phyloP scores from a whole-genome alignment of 2,113 vertebrate genomes.

The Vulpes lagopus region DNA sequence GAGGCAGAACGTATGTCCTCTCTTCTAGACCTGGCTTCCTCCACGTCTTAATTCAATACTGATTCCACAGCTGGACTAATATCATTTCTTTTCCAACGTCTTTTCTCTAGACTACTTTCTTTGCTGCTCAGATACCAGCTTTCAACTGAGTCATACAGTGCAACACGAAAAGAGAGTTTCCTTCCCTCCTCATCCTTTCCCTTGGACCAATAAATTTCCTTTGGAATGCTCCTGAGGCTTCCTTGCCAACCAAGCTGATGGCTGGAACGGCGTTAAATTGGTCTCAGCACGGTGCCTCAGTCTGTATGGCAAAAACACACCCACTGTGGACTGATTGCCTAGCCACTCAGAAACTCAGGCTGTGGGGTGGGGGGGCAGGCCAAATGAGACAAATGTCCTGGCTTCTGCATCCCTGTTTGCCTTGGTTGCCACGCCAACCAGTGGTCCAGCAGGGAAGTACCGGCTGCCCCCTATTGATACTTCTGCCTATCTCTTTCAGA shows the following conservation, averaged over 20 bases:
- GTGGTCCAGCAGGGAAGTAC: background rate
- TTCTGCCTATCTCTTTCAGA: conserved; percentile 86
- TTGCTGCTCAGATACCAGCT: conserved; percentile 66
- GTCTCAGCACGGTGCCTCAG: background rate
- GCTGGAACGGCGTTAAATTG: conserved; percentile 30
- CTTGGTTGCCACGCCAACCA: background rate
- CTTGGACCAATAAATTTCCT: conserved; percentile 64
- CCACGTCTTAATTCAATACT: background rate
- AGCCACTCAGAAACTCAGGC: background rate
- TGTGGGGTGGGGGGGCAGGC: background rate
- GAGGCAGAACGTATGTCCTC: background rate
- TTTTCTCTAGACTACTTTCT: conserved; percentile 49
- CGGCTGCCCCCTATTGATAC: background rate
- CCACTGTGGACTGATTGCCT: background rate
- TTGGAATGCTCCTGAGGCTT: conserved; percentile 54
- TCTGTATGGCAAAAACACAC: conserved; percentile 31
- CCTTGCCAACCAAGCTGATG: conserved; percentile 47
- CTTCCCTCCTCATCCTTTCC: background rate
- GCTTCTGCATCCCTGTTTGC: rapidly evolving
- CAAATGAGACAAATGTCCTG: background rate
- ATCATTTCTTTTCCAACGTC: conserved; percentile 12
- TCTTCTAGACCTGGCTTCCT: conserved; percentile 18
- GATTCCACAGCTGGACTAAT: conserved; percentile 47
- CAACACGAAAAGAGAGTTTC: background rate
- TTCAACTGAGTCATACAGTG: conserved; percentile 36